Conservation (phyloP, 2,888 invertebrate species). For the Chrysomela aeneicollis region DNA sequence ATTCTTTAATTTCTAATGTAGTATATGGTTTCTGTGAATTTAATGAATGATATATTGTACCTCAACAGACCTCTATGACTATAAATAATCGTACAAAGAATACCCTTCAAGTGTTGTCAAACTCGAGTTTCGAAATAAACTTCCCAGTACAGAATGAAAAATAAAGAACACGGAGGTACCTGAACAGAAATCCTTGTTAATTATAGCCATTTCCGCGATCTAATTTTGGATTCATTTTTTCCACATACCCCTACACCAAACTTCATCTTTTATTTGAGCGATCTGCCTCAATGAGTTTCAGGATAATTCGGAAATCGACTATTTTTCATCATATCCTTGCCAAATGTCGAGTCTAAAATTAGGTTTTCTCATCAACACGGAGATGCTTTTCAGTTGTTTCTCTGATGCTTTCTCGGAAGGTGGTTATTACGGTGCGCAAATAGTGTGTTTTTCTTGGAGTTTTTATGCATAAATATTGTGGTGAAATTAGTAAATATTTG, state of each 20-base stretch:
- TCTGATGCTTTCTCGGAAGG: conserved; percentile 31
- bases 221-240: conserved; percentile 8
- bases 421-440: conserved; percentile 29
- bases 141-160: conserved; percentile 9
- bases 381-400: conserved; percentile 34
- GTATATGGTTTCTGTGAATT: neutral
- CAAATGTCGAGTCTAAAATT: conserved; percentile 47
- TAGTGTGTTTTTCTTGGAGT: conserved; percentile 24
- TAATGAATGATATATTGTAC: no score
- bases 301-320: conserved; percentile 24
- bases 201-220: conserved; percentile 19
- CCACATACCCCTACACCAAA: neutral
- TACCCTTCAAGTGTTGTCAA: conserved; percentile 9
- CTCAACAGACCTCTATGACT: neutral
- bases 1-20: neutral
- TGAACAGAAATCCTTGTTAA: conserved; percentile 11
- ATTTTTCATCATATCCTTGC: conserved; percentile 44
- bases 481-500: conserved; percentile 23
- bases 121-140: conserved; percentile 17
- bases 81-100: neutral
- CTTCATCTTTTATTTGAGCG: neutral
- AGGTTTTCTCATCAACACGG: conserved; percentile 38
- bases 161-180: conserved; percentile 8
- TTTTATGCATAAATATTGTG: conserved; percentile 15
- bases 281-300: conserved; percentile 5